Conservation (phyloP, 1,140 invertebrate species). For the Scylla paramamosain region DNA sequence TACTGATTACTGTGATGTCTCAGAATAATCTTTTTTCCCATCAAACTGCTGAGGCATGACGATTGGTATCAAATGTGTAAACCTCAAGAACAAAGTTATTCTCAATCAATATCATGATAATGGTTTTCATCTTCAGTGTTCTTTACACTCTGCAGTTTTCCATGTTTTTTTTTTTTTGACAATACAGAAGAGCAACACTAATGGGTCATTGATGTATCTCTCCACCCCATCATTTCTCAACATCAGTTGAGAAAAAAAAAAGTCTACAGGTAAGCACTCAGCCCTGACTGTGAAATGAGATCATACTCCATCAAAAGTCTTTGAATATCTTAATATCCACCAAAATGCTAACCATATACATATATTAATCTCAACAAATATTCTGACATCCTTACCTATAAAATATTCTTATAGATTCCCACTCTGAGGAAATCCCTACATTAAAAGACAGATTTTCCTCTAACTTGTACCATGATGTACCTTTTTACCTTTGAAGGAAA, state of each 20-base stretch:
- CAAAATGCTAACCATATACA: not conserved
- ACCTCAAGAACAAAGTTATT: not conserved
- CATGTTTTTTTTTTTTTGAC: not conserved
- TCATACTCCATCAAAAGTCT: not conserved
- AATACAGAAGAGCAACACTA: too few species aligned
- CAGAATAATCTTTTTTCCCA: not conserved
- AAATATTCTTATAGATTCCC: not conserved
- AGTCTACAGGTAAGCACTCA: not conserved
- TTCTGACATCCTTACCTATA: not conserved
- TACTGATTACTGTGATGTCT: too few species aligned
- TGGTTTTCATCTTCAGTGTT: not conserved
- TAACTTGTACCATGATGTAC: too few species aligned
- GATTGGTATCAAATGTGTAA: not conserved
- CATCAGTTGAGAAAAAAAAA: not conserved
- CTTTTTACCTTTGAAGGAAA: not conserved
- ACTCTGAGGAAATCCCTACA: too few species aligned
- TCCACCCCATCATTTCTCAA: not conserved
- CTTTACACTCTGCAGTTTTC: not conserved
- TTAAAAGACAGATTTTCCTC: too few species aligned
- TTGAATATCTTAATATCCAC: not conserved
- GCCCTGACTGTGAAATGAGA: not conserved
- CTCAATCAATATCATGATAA: not conserved
- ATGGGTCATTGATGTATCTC: not conserved
- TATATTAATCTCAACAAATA: constrained; percentile 4
- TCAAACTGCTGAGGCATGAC: not conserved